Base-by-base conservation (phyloP, 2,888 invertebrate genomes). In the Acrobasis suavella region DNA sequence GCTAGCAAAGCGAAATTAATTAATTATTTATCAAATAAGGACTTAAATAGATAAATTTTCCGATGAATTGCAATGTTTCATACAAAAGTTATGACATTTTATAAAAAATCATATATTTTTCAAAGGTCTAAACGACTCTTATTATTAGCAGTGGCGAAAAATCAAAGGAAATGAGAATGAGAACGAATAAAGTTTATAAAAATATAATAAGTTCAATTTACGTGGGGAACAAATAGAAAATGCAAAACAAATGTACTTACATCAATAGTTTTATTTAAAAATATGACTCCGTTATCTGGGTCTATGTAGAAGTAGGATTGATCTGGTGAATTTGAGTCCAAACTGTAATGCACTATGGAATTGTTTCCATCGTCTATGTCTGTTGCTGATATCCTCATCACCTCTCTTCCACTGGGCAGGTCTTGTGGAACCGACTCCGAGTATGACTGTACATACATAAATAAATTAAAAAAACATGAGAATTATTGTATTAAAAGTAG, bases 321-420 rank as follows among this genome's bases (percentile, higher is more conserved):
- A 71, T 91, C 91, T 38, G 89, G 87, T 22, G 91, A 89, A 63
- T 89, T 89, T 32, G 90, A 83, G 69, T 91, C 89, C 70, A 94
- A 85, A 68, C 91, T 93, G 83, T 98, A 98, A 67, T 94, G 94
- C 12, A 98, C 95, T 73, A 95, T 95, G 64, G 98, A 97, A 91
- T 99, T 99, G 80, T 96, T 95, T 14, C 98, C 97, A 78, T 97
- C 96, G 80, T 98, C 98, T 71, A 97, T 96, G 85, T 98, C 98
- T 39, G 97, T 97, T 15, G 98, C 98, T 65, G 98, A 97, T 82
- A 98, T 96, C 81, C 96, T 94, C 96, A 97, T 96, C 67, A 98
- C 96, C 81, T 96, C 96, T 62, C 94, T 91, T 15, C 94, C 95
- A 65, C 94, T 93, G 65, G 93, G 92, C 73, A 95, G 93, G 87